Evolutionary conservation across 2,888 invertebrate genomes (phyloP).

Genomic region (Ptilodon capucinus): DNA sequence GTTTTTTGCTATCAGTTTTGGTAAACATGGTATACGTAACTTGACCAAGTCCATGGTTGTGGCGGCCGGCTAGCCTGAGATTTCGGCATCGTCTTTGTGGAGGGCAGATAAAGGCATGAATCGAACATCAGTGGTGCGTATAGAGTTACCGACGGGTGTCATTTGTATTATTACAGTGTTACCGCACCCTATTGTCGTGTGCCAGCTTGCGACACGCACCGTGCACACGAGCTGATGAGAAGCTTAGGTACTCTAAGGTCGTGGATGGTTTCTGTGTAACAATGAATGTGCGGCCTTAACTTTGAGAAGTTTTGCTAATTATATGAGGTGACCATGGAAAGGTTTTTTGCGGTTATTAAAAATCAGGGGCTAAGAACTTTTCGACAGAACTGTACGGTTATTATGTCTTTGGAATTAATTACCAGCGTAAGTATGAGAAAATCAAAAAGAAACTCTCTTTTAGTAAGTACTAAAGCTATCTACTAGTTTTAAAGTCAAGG

Average conservation of each 20-base stretch:
- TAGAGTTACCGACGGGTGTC: slow-evolving; percentile 7
- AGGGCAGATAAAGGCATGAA: slow-evolving; percentile 31
- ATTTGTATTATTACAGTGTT: slow-evolving; percentile 18
- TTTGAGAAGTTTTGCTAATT: neutral
- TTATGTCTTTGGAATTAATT: too few relatives aligned
- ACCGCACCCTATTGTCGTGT: neutral
- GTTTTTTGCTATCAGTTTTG: too few relatives aligned
- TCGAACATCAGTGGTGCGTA: slow-evolving; percentile 10
- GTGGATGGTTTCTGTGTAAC: neutral
- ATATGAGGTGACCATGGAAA: neutral
- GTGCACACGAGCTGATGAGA: neutral
- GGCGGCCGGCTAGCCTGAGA: slow-evolving; percentile 12
- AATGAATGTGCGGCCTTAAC: neutral
- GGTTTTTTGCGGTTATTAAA: neutral
- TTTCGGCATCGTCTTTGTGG: slow-evolving; percentile 31
- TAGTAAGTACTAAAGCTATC: too few relatives aligned
- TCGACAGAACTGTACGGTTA: too few relatives aligned
- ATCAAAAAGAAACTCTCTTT: too few relatives aligned
- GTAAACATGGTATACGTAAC: too few relatives aligned
- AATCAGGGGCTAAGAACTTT: neutral
- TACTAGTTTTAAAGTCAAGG: neutral
- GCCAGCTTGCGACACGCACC: neutral
- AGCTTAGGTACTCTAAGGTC: neutral
- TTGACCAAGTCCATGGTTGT: slow-evolving; percentile 18
- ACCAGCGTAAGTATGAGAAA: too few relatives aligned